Evolutionary conservation across 2,797 vertebrate genomes (phyloP).

Genomic region (Lemur catta): DNA sequence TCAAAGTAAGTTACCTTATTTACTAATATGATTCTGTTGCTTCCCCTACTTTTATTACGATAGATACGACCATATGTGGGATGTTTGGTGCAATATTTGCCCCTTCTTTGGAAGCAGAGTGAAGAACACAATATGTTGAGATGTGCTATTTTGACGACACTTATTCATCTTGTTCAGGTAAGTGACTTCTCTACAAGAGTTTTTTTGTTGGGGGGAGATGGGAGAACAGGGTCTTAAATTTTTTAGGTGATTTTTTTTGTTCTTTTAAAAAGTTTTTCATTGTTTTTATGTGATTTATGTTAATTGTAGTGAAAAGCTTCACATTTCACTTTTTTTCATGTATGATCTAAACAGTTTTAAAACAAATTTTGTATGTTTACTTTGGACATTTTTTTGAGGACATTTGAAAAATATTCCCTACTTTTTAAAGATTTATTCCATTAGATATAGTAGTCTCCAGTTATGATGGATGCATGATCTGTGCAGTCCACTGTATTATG

Average conservation of each 20-base stretch:
- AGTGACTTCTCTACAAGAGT: neutral
- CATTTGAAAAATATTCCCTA: neutral
- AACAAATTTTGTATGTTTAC: neutral
- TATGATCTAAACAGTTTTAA: neutral
- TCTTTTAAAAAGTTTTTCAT: neutral
- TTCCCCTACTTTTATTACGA: conserved; percentile 22
- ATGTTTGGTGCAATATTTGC: conserved; percentile 96
- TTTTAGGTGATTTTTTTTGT: neutral
- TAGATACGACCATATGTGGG: conserved; percentile 95
- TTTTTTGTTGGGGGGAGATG: neutral
- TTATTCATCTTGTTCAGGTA: conserved; percentile 97
- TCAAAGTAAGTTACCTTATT: neutral
- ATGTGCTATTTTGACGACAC: conserved; percentile 96
- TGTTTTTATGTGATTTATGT: neutral
- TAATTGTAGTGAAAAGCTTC: neutral
- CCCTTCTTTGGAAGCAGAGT: conserved; percentile 98
- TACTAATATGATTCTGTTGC: conserved; percentile 36
- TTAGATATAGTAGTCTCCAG: neutral
- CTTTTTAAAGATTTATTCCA: neutral
- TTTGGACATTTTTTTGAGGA: neutral
- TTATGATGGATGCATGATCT: neutral
- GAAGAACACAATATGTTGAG: conserved; percentile 99
- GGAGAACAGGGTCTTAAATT: neutral
- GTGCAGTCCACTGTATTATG: neutral
- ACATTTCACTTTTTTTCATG: neutral